These are phyloP conservation scores for Apocrypta bakeri DNA, from an alignment of 1,140 invertebrate species.

Conservation along the genomic window DNA sequence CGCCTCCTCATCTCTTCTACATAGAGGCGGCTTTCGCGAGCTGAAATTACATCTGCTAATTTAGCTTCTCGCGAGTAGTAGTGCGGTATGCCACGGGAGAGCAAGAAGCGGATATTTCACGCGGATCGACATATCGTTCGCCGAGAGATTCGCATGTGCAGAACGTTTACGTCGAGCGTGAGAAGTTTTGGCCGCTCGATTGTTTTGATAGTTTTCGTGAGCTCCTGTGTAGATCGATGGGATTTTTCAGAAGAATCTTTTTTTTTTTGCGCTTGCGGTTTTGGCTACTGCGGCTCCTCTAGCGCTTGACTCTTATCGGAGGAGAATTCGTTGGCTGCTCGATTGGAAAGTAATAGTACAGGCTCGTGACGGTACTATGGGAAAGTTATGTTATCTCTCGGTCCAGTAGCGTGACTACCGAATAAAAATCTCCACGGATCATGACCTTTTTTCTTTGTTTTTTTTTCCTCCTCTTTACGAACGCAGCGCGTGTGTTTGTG, in stretches of 20 bases:
- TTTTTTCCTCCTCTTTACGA: neutral
- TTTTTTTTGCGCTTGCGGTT: conserved; percentile 3
- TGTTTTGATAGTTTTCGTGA: conserved; percentile 7
- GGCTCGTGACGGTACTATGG: neutral
- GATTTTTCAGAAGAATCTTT: too few species aligned
- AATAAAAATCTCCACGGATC: neutral
- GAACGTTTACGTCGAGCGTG: conserved; percentile 41
- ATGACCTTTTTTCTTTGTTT: neutral
- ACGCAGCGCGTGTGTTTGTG: too few species aligned
- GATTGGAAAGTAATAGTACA: neutral
- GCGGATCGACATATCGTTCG: conserved; percentile 8
- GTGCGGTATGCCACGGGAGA: neutral
- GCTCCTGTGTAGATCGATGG: neutral
- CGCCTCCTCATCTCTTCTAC: neutral
- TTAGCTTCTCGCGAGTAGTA: neutral
- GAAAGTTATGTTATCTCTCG: conserved; percentile 1
- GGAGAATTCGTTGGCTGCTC: neutral
- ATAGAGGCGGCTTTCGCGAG: neutral
- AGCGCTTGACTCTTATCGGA: neutral
- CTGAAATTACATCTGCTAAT: conserved; percentile 49
- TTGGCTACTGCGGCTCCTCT: neutral
- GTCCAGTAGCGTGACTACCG: neutral
- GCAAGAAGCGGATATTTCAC: conserved; percentile 1
- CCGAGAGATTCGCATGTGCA: conserved; percentile 32
- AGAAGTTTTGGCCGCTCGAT: conserved; percentile 23